phyloP scores from a whole-genome alignment of 2,888 invertebrate species.

The Hartigia nigra region DNA sequence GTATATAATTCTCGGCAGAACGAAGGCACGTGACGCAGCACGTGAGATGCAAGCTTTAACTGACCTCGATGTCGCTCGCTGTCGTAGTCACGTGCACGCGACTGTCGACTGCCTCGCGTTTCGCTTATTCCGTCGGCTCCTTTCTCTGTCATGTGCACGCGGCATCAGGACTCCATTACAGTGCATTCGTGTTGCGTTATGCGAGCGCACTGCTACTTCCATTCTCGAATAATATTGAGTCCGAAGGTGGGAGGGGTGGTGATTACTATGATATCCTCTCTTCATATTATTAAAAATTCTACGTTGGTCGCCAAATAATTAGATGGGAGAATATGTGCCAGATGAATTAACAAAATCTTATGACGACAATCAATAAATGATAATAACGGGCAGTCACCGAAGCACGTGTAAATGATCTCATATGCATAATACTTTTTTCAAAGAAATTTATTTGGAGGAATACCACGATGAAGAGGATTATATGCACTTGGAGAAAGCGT shows the following conservation, averaged over 20 bases:
- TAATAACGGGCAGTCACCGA: too few species aligned
- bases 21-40: conserved; percentile 42
- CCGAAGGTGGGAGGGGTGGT: neutral
- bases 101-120: conserved; percentile 33
- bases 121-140: conserved; percentile 29
- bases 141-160: conserved; percentile 45
- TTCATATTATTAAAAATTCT: neutral
- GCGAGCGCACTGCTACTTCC: neutral
- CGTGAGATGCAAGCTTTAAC: conserved; percentile 35
- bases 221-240: neutral
- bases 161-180: conserved; percentile 24
- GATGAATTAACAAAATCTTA: neutral
- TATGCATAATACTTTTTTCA: too few species aligned
- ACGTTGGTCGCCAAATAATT: neutral
- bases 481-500: neutral
- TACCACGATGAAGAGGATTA: too few species aligned
- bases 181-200: conserved; percentile 6
- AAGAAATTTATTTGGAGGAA: too few species aligned
- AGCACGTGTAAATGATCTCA: too few species aligned
- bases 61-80: neutral
- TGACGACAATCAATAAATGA: neutral
- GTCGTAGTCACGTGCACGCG: conserved; percentile 45
- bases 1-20: conserved; percentile 4
- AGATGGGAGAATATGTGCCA: neutral
- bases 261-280: neutral